Conservation (phyloP, 1,140 invertebrate genomes). For the Oncopodura yosiiana region DNA sequence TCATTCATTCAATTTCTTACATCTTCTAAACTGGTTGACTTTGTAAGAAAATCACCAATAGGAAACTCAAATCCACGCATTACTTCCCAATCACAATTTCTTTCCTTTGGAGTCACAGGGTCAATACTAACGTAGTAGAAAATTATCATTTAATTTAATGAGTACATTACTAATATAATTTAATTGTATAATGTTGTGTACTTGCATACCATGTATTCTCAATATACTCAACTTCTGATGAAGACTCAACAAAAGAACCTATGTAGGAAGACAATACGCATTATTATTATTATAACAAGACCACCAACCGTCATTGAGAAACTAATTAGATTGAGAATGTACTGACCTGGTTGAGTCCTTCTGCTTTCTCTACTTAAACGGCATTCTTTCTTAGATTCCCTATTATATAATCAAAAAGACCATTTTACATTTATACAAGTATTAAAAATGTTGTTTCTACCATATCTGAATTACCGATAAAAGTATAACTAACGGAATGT, state of each 20-base stretch:
- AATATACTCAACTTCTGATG: slow-evolving; percentile 43
- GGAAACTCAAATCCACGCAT: slow-evolving; percentile 29
- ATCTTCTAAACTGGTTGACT: slow-evolving; percentile 27
- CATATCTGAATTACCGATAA: too few species aligned
- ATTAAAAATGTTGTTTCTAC: too few species aligned
- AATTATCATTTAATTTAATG: background rate
- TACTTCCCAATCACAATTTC: slow-evolving; percentile 34
- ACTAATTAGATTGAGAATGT: background rate
- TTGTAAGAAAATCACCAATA: slow-evolving; percentile 30
- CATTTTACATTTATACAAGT: slow-evolving; percentile 33
- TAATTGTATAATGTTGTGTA: background rate
- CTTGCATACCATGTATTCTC: slow-evolving; percentile 41
- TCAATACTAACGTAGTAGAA: slow-evolving; percentile 8
- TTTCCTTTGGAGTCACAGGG: slow-evolving; percentile 23
- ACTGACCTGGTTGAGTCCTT: slow-evolving; percentile 40
- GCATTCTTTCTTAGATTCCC: slow-evolving; percentile 38
- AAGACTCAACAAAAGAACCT: slow-evolving; percentile 38
- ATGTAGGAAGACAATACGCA: too few species aligned
- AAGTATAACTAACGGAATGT: too few species aligned
- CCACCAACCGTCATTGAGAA: background rate
- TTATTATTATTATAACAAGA: background rate
- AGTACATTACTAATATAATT: background rate
- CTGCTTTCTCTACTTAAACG: slow-evolving; percentile 41
- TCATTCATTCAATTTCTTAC: slow-evolving; percentile 13
- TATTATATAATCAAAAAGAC: slow-evolving; percentile 7